phyloP scores from a whole-genome alignment of 1,140 invertebrate species.

The Habropoda laboriosa region DNA sequence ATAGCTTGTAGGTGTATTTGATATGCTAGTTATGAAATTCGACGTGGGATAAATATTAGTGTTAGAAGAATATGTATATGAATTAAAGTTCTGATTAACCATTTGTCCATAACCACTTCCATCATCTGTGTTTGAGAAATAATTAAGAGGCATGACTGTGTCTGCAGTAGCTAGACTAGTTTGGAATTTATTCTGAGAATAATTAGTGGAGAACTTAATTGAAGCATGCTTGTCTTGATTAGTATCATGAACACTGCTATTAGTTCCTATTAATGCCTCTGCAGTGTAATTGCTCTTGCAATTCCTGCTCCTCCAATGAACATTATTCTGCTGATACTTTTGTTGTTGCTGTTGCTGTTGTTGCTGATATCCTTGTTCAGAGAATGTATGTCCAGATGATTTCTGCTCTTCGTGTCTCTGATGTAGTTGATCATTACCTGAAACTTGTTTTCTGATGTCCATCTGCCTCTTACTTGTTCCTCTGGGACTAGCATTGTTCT shows the following conservation, averaged over 20 bases:
- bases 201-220: constrained; percentile 76
- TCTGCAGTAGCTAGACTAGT: constrained; percentile 69
- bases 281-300: constrained; percentile 84
- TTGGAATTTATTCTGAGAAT: constrained; percentile 78
- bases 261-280: constrained; percentile 83
- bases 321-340: constrained; percentile 78
- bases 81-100: constrained; percentile 80
- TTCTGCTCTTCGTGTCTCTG: constrained; percentile 77
- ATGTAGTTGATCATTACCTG: constrained; percentile 68
- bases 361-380: constrained; percentile 74
- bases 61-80: constrained; percentile 79
- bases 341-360: constrained; percentile 67
- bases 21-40: constrained; percentile 79
- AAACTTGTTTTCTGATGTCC: constrained; percentile 75
- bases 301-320: constrained; percentile 77
- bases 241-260: constrained; percentile 74
- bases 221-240: constrained; percentile 76
- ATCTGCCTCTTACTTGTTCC: constrained; percentile 76
- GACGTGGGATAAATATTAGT: constrained; percentile 79
- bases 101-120: constrained; percentile 76
- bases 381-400: constrained; percentile 64
- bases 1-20: constrained; percentile 78
- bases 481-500: constrained; percentile 75
- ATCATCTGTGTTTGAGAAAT: constrained; percentile 78
- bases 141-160: constrained; percentile 78